Evolutionary conservation across 2,888 invertebrate species (phyloP).

Genomic region (Eupithecia abbreviata): DNA sequence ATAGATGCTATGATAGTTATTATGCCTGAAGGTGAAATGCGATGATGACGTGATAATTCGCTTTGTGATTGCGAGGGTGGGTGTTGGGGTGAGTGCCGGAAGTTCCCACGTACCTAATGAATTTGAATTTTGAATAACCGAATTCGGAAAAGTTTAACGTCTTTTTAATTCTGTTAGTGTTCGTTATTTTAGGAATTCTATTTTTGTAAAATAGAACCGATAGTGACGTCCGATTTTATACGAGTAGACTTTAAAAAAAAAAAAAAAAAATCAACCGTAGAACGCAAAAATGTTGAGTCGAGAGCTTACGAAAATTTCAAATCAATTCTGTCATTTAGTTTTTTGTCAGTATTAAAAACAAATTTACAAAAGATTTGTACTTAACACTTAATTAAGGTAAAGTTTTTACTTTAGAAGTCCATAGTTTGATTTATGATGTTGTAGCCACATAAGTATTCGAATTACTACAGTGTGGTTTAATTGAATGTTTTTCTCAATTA

Average conservation of each 20-base stretch:
- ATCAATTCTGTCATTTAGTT: too few species aligned
- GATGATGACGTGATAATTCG: constrained; percentile 15
- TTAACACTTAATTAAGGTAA: too few species aligned
- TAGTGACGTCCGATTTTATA: too few species aligned
- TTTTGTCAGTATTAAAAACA: too few species aligned
- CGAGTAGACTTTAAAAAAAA: too few species aligned
- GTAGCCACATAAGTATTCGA: neutral
- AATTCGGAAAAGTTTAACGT: constrained; percentile 47
- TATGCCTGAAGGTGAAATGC: constrained; percentile 16
- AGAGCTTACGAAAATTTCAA: too few species aligned
- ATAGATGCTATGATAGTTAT: neutral
- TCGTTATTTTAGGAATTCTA: neutral
- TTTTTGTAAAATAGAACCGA: neutral
- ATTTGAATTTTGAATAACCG: constrained; percentile 40
- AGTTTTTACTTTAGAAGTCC: neutral
- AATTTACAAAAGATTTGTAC: too few species aligned
- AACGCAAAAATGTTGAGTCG: too few species aligned
- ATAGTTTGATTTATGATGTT: neutral
- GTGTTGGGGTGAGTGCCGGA: constrained; percentile 55
- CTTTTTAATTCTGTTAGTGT: constrained; percentile 13
- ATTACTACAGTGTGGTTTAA: neutral
- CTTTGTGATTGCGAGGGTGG: constrained; percentile 29
- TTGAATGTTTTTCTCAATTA: constrained; percentile 15
- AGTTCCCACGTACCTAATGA: constrained; percentile 73
- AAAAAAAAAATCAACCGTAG: neutral